phyloP scores from a whole-genome alignment of 2,113 vertebrate genomes.

The Apus apus region DNA sequence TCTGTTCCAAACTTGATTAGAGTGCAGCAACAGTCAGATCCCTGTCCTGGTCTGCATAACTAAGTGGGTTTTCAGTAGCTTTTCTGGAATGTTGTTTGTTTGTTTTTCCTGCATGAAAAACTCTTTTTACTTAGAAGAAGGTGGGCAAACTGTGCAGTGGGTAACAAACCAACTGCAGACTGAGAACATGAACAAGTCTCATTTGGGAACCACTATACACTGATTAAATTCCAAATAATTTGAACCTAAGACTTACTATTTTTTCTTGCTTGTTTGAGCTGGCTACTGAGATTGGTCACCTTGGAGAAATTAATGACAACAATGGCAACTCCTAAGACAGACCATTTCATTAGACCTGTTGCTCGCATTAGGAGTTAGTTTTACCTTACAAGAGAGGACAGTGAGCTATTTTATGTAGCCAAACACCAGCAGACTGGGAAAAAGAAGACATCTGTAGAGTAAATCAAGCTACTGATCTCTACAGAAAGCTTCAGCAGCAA shows the following conservation, averaged over 20 bases:
- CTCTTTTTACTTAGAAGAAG: background rate
- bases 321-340: constrained; percentile 31
- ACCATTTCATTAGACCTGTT: constrained; percentile 33
- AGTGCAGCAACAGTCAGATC: background rate
- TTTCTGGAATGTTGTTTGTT: background rate
- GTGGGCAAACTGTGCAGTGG: background rate
- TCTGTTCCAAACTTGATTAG: background rate
- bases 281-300: constrained; percentile 44
- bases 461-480: background rate
- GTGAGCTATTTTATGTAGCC: background rate
- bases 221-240: constrained; percentile 54
- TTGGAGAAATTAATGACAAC: constrained; percentile 36
- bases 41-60: background rate
- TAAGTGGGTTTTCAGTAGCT: background rate
- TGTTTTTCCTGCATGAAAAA: background rate
- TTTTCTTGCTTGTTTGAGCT: constrained; percentile 34
- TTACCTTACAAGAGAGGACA: background rate
- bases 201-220: constrained; percentile 14
- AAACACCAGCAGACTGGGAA: background rate
- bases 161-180: background rate
- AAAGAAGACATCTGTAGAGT: background rate
- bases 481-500: background rate
- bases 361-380: constrained; percentile 28
- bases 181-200: background rate
- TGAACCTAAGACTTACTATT: constrained; percentile 19